Evolutionary conservation across 1,140 invertebrate species (phyloP).

Genomic region (Wasmannia auropunctata): DNA sequence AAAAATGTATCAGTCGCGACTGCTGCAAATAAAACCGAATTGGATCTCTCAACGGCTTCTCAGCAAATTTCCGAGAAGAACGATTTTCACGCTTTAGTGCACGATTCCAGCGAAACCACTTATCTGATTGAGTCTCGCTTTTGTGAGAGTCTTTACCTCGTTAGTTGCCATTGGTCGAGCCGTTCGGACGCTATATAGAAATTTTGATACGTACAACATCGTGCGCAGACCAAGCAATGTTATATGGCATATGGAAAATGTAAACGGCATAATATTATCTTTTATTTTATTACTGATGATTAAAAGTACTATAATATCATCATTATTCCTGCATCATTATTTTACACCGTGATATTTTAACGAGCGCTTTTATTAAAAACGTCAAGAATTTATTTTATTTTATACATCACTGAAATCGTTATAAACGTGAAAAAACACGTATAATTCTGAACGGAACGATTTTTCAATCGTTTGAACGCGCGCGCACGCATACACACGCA

Average conservation of each 20-base stretch:
- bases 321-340: constrained; percentile 58
- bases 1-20: constrained; percentile 43
- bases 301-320: constrained; percentile 50
- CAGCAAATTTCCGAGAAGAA: constrained; percentile 54
- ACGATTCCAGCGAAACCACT: constrained; percentile 52
- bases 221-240: neutral
- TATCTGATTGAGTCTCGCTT: constrained; percentile 59
- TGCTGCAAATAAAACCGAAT: constrained; percentile 49
- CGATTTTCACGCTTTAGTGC: constrained; percentile 58
- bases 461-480: constrained; percentile 53
- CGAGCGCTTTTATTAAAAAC: constrained; percentile 53
- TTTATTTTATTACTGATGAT: constrained; percentile 50
- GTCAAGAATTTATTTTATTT: constrained; percentile 58
- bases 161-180: constrained; percentile 50
- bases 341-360: constrained; percentile 51
- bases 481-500: neutral
- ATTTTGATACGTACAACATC: constrained; percentile 36
- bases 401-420: constrained; percentile 45
- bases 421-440: constrained; percentile 56
- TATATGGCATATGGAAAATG: constrained; percentile 33
- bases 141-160: constrained; percentile 57
- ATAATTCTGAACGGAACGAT: constrained; percentile 43
- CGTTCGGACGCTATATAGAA: constrained; percentile 16
- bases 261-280: constrained; percentile 47
- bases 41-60: constrained; percentile 51